phyloP scores from a whole-genome alignment of 2,113 vertebrate genomes.

The Spizaetus ornatus region DNA sequence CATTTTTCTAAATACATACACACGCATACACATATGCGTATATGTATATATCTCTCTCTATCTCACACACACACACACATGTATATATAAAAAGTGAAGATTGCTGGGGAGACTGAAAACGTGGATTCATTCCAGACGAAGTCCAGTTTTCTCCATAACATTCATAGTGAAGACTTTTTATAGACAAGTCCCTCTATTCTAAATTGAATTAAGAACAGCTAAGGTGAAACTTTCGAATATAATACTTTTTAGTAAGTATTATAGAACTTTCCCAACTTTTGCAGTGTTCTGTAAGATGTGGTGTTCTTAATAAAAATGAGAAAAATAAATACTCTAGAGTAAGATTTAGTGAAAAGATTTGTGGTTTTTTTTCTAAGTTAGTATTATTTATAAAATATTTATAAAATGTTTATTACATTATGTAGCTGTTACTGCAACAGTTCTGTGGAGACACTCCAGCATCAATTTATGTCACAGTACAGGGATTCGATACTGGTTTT shows the following conservation, averaged over 20 bases:
- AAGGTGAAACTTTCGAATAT: background rate
- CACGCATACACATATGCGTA: background rate
- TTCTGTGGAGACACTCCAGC: background rate
- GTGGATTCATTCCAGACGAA: background rate
- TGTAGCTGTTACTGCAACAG: background rate
- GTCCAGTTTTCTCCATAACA: background rate
- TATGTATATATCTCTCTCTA: no score
- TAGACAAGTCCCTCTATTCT: background rate
- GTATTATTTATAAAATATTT: background rate
- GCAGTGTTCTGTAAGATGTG: background rate
- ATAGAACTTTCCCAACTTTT: background rate
- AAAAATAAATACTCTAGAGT: background rate
- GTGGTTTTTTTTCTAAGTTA: accelerated
- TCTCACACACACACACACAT: background rate
- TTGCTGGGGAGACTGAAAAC: background rate
- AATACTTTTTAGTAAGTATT: background rate
- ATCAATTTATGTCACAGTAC: background rate
- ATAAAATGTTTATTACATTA: background rate
- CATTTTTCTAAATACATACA: background rate
- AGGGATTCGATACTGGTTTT: background rate
- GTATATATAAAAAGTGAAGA: background rate
- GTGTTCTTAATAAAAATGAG: background rate
- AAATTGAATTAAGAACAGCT: background rate
- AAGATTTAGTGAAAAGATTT: background rate
- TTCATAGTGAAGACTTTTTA: background rate